Evolutionary conservation across 2,888 invertebrate genomes (phyloP).

Genomic region (Hypsopygia costalis): DNA sequence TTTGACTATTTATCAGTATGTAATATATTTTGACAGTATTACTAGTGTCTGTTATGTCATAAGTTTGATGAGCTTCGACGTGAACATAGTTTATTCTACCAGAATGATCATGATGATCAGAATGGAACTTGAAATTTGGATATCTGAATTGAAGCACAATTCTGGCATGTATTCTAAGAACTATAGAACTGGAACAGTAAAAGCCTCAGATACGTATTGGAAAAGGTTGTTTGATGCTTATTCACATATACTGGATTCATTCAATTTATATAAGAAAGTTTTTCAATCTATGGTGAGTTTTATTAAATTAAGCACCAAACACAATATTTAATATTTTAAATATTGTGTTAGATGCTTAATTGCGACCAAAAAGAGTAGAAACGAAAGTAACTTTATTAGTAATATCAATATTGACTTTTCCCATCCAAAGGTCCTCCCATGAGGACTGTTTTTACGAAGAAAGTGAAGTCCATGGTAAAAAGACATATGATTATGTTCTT

Average conservation of each 20-base stretch:
- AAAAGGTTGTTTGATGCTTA: neutral
- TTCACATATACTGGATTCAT: neutral
- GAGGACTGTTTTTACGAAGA: too few relatives aligned
- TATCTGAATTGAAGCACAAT: neutral
- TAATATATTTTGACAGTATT: neutral
- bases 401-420: too few relatives aligned
- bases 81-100: neutral
- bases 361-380: too few relatives aligned
- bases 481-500: too few relatives aligned
- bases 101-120: neutral
- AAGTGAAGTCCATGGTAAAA: too few relatives aligned
- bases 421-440: too few relatives aligned
- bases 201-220: neutral
- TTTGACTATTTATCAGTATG: neutral
- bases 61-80: neutral
- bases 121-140: neutral
- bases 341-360: too few relatives aligned
- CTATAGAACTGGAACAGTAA: neutral
- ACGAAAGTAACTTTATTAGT: too few relatives aligned
- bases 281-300: neutral
- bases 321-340: too few relatives aligned
- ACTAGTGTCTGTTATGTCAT: neutral
- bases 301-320: neutral
- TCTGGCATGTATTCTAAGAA: neutral
- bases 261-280: neutral